phyloP scores from a whole-genome alignment of 1,140 invertebrate species.

The Drosophila ironensis region DNA sequence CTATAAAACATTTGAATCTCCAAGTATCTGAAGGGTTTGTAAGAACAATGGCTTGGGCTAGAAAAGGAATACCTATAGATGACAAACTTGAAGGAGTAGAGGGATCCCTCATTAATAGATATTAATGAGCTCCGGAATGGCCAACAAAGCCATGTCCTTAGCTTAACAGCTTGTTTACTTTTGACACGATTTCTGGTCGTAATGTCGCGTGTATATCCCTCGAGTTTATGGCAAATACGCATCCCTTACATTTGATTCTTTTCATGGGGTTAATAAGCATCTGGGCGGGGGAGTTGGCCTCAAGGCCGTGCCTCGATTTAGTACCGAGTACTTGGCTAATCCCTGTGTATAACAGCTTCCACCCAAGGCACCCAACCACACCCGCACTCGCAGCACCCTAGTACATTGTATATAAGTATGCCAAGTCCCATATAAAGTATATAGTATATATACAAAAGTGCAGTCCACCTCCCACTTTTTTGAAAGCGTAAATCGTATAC shows the following conservation, averaged over 20 bases:
- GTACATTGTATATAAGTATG: conserved; percentile 28
- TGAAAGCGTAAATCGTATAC: background rate
- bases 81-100: too few relatives aligned
- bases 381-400: background rate
- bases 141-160: background rate
- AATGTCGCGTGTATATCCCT: background rate
- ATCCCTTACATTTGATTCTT: too few relatives aligned
- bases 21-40: too few relatives aligned
- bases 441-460: background rate
- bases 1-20: too few relatives aligned
- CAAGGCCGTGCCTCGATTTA: background rate
- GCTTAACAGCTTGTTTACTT: too few relatives aligned
- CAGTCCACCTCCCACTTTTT: background rate
- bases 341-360: conserved; percentile 23
- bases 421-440: background rate
- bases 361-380: background rate
- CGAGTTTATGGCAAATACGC: background rate
- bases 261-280: background rate
- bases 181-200: too few relatives aligned
- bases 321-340: conserved; percentile 1
- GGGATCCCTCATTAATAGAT: too few relatives aligned
- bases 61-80: too few relatives aligned
- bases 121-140: too few relatives aligned
- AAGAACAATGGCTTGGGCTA: too few relatives aligned
- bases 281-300: background rate